phyloP scores from a whole-genome alignment of 2,797 vertebrate species.

The Thalassophryne amazonica region DNA sequence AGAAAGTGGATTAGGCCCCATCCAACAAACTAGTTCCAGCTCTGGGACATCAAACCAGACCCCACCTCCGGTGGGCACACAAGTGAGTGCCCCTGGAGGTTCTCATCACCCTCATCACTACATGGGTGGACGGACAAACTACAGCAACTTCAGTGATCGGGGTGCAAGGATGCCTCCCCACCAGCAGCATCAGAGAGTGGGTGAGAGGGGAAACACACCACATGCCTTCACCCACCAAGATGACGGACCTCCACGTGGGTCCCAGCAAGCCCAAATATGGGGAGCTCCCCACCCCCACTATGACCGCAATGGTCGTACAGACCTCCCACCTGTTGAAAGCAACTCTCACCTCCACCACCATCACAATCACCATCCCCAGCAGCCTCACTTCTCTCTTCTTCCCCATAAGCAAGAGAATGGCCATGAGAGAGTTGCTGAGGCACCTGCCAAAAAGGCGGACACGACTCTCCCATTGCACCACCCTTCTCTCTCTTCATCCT shows the following conservation, averaged over 20 bases:
- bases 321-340: constrained; percentile 65
- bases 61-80: constrained; percentile 72
- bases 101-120: constrained; percentile 78
- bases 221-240: constrained; percentile 82
- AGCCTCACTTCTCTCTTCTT: constrained; percentile 72
- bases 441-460: constrained; percentile 67
- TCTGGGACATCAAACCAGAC: constrained; percentile 76
- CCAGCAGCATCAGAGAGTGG: constrained; percentile 69
- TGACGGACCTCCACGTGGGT: constrained; percentile 67
- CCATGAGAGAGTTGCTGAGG: constrained; percentile 65
- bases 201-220: constrained; percentile 56
- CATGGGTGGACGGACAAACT: constrained; percentile 76
- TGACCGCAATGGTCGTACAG: constrained; percentile 77
- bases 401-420: constrained; percentile 73
- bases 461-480: constrained; percentile 72
- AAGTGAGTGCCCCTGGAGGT: constrained; percentile 62
- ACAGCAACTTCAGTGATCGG: constrained; percentile 77
- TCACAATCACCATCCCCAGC: constrained; percentile 67
- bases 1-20: constrained; percentile 75
- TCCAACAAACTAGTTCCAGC: constrained; percentile 72
- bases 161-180: constrained; percentile 69
- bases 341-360: constrained; percentile 71
- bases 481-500: constrained; percentile 76
- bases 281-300: constrained; percentile 75
- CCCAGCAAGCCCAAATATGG: constrained; percentile 79